A percentile compares a stretch with the other conserved stretches of the same genome.
These are phyloP conservation scores for Rhipidura dahli DNA, from an alignment of 2,113 vertebrate genomes.

Conservation along the genomic window DNA sequence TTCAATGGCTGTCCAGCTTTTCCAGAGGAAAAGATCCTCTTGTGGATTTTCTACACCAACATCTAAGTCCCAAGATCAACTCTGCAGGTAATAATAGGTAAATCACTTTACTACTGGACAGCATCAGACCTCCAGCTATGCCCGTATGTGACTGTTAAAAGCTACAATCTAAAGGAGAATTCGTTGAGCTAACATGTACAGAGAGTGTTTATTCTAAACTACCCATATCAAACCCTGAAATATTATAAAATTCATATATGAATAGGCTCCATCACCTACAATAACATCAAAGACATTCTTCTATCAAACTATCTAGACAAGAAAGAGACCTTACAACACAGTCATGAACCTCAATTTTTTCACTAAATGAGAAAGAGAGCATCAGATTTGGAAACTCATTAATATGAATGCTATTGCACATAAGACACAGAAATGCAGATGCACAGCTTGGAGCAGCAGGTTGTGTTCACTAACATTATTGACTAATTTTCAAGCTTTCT, in stretches of 20 bases:
- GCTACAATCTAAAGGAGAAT: not conserved
- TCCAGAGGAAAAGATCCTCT: not conserved
- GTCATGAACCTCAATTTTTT: accelerated
- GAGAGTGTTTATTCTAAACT: not conserved
- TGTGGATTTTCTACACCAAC: not conserved
- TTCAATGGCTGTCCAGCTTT: not conserved
- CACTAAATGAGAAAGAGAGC: not conserved
- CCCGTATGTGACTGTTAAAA: not conserved
- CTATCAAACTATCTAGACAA: not conserved
- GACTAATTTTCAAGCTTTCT: not conserved
- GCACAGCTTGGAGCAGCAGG: not conserved
- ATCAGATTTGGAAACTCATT: not conserved
- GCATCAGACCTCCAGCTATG: not conserved
- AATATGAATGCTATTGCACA: not conserved
- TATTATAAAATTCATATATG: not conserved
- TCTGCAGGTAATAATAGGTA: not conserved
- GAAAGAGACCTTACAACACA: not conserved
- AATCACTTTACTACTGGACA: not conserved
- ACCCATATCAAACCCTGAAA: not conserved
- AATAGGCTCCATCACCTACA: not conserved
- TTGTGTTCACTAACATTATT: not conserved
- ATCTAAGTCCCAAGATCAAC: not conserved
- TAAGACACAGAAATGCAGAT: not conserved
- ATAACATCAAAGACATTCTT: not conserved
- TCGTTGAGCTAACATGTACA: not conserved